Conservation (phyloP, 2,113 vertebrate species). For the Nothobranchius furzeri region DNA sequence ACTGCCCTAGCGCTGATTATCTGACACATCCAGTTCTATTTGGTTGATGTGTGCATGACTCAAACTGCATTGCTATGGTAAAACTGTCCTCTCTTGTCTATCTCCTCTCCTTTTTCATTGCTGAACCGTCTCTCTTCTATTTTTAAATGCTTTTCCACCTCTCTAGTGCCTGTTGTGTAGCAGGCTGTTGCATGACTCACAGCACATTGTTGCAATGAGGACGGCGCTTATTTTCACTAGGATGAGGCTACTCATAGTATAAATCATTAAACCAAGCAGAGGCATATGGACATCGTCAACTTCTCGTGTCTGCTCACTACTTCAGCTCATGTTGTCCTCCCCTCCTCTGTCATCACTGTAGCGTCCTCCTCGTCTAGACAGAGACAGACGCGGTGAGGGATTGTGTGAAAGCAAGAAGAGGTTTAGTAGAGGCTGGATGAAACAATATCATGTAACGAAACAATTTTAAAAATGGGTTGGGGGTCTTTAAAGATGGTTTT, state of each 20-base stretch:
- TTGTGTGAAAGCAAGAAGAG: not conserved
- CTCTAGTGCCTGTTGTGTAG: conserved; percentile 30
- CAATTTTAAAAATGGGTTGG: too few relatives aligned
- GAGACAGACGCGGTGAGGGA: not conserved
- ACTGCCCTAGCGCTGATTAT: not conserved
- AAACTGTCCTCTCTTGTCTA: not conserved
- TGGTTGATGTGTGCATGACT: conserved; percentile 18
- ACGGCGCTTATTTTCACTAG: conserved; percentile 29
- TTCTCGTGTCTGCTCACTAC: conserved; percentile 5
- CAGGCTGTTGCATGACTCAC: conserved; percentile 54
- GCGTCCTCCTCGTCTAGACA: conserved; percentile 16
- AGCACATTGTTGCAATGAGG: conserved; percentile 40
- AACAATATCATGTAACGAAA: too few relatives aligned
- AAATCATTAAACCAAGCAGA: conserved; percentile 45
- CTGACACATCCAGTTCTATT: conserved; percentile 3
- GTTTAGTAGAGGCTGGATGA: not conserved
- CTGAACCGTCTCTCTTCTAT: not conserved
- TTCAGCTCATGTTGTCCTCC: conserved; percentile 14
- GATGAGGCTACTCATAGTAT: conserved; percentile 31
- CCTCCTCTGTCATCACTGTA: conserved; percentile 1
- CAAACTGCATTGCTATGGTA: conserved; percentile 14
- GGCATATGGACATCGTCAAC: conserved; percentile 9
- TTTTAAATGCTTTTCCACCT: conserved; percentile 6
- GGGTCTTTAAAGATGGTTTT: too few relatives aligned
- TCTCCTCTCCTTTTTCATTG: not conserved